Evolutionary conservation across 2,797 vertebrate species (phyloP).

Genomic region (Manis pentadactyla): DNA sequence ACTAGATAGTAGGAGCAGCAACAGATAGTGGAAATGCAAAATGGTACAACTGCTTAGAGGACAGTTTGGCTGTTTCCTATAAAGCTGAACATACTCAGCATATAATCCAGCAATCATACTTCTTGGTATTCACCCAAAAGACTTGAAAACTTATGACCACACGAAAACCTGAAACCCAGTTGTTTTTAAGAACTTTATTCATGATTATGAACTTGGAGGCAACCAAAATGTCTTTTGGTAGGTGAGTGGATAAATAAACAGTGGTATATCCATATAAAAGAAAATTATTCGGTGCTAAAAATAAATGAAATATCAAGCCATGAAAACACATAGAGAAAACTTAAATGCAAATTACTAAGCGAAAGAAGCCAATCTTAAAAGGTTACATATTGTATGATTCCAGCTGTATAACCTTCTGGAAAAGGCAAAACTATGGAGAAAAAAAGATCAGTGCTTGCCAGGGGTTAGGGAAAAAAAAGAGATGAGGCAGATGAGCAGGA

Average conservation of each 20-base stretch:
- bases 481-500: neutral
- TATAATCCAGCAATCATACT: neutral
- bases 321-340: neutral
- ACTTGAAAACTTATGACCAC: neutral
- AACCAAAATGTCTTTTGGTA: neutral
- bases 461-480: neutral
- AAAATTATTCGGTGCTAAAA: neutral
- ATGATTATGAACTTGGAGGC: neutral
- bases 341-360: neutral
- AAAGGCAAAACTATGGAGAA: neutral
- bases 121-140: neutral
- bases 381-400: neutral
- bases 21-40: neutral
- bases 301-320: neutral
- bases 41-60: neutral
- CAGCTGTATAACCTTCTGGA: neutral
- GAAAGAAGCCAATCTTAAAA: neutral
- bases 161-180: neutral
- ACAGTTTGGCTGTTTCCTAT: neutral
- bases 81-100: neutral
- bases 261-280: neutral
- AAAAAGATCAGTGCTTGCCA: neutral
- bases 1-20: no score
- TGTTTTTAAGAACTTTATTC: neutral
- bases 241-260: neutral